Conservation (phyloP, 1,140 invertebrate genomes). For the Pachypeltis micranthus region DNA sequence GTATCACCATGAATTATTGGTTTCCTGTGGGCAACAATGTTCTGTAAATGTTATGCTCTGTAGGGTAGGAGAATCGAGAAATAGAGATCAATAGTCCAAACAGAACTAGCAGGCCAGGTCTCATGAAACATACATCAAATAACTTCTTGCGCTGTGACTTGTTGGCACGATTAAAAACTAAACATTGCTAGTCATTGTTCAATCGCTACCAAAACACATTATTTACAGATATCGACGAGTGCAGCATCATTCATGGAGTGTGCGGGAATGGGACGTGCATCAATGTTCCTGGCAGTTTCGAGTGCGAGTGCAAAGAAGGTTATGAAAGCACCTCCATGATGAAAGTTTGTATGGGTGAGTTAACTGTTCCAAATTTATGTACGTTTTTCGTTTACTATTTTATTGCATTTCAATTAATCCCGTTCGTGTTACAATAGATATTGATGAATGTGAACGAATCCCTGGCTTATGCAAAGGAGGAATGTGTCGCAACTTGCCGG, state of each 20-base stretch:
- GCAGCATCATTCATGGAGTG: conserved; percentile 68
- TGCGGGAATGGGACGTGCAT: conserved; percentile 73
- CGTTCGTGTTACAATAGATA: conserved; percentile 55
- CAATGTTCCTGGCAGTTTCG: conserved; percentile 70
- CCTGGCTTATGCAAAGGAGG: conserved; percentile 54
- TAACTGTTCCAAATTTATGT: background rate
- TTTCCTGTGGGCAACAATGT: too few relatives aligned
- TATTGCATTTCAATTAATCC: too few relatives aligned
- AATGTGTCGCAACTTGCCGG: conserved; percentile 52
- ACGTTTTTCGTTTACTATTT: background rate
- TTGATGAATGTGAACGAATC: conserved; percentile 66
- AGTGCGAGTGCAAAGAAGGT: conserved; percentile 65
- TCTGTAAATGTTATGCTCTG: too few relatives aligned
- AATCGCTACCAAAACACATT: background rate
- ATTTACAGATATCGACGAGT: conserved; percentile 70
- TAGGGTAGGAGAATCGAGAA: too few relatives aligned
- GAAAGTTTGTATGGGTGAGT: conserved; percentile 71
- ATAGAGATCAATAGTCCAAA: too few relatives aligned
- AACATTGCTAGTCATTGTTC: background rate
- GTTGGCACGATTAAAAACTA: too few relatives aligned
- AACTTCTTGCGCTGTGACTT: too few relatives aligned
- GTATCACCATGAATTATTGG: too few relatives aligned
- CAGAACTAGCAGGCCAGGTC: too few relatives aligned
- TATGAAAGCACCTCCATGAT: conserved; percentile 62
- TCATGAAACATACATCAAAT: too few relatives aligned